Conservation (phyloP, 2,113 vertebrate genomes). For the Carassius gibelio region DNA sequence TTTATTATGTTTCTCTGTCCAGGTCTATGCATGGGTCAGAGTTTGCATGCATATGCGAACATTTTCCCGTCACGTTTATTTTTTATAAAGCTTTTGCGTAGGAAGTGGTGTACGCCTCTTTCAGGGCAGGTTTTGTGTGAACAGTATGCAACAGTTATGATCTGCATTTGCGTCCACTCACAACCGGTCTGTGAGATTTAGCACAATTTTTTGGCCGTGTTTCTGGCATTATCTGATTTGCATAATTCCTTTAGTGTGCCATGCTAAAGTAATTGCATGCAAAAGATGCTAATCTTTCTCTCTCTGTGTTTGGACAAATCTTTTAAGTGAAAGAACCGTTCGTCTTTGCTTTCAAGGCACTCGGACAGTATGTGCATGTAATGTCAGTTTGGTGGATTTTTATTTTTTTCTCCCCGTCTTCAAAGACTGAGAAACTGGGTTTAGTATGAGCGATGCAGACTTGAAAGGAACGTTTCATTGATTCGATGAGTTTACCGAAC, state of each 20-base stretch:
- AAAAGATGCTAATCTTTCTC: constrained; percentile 10
- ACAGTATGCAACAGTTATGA: no score
- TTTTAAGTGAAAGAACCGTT: constrained; percentile 7
- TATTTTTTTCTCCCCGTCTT: neutral
- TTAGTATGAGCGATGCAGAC: neutral
- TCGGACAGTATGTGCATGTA: neutral
- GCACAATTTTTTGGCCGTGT: neutral
- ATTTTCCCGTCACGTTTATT: no score
- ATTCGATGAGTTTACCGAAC: constrained; percentile 12
- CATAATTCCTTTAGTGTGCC: constrained; percentile 13
- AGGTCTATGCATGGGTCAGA: no score
- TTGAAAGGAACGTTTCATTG: constrained; percentile 12
- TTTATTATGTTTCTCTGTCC: no score
- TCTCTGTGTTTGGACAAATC: neutral
- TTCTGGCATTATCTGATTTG: constrained; percentile 7
- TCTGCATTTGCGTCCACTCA: neutral
- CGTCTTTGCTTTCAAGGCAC: neutral
- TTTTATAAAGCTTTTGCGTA: no score
- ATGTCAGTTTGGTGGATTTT: neutral
- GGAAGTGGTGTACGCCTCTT: no score
- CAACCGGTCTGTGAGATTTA: neutral
- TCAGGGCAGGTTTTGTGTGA: no score
- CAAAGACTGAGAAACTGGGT: neutral
- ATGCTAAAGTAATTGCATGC: constrained; percentile 14
- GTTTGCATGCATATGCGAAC: no score